Evolutionary conservation across 2,888 invertebrate genomes (phyloP), one percentile per base, ranked within the genome.

Genomic region (Bruchidius siliquastri): DNA sequence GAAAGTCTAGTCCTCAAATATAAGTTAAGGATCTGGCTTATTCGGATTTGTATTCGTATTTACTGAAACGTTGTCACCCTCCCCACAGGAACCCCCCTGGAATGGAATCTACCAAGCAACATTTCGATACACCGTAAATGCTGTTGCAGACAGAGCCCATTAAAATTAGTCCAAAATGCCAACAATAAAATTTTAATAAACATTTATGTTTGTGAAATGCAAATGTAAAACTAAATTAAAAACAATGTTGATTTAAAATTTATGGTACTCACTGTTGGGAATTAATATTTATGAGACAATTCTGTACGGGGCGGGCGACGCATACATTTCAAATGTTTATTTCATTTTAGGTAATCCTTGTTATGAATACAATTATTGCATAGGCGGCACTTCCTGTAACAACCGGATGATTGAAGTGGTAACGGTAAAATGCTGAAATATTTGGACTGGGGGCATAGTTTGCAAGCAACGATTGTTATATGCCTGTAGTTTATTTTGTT

Each of bases 251-350:
- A 73, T 70, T 20, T 30, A 67, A 73, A 67, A 70, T 67, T 68
- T 67, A 67, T 70, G 66, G 26, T 68, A 32, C 73, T 32, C 30
- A 73, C 67, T 71, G 71, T 68, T 68, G 6, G 22, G 70, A 73
- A 73, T 71, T 73, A 67, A 67, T 73, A 73, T 73, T 73, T 73
- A 73, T 67, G 70, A 32, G 68, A 68, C 70, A 69, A 49, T 67
- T 49, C 68, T 70, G 32, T 69, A 72, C 49, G 49, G 49, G 49
- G 49, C 49, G 49, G 18, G 6, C 49, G 49, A 18, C 49, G 49
- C 49, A 49, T 4, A 18, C 49, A 49, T 49, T 49, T 49, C 49
- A 49, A 49, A 49, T 49, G 49, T 49, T 49, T 49, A 49, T 49
- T 49, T 49, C 49, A 49, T 49, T 49, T 49, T 49, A 49, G 49